Evolutionary conservation across 1,140 invertebrate genomes (phyloP).

Genomic region (Cepaea nemoralis): DNA sequence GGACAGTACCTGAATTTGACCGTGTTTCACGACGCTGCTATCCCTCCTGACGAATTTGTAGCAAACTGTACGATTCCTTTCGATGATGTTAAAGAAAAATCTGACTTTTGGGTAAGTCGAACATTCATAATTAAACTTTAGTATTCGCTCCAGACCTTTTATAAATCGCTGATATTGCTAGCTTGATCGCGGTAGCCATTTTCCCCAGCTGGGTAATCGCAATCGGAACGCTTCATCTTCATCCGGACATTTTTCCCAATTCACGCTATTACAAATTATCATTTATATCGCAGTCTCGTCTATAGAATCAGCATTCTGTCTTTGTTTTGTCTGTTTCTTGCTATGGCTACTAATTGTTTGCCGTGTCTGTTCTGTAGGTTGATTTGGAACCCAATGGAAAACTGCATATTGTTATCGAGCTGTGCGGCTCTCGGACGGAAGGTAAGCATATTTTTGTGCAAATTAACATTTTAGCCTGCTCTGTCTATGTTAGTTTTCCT

Average conservation of each 20-base stretch:
- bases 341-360: background rate
- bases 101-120: constrained; percentile 91
- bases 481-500: no score
- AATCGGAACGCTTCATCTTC: constrained; percentile 35
- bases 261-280: background rate
- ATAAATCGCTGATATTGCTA: background rate
- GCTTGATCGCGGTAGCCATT: constrained; percentile 34
- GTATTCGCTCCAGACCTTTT: background rate
- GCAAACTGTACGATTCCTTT: constrained; percentile 96
- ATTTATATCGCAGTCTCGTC: background rate
- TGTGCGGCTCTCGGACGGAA: constrained; percentile 73
- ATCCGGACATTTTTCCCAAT: constrained; percentile 40
- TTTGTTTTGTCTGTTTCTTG: no score
- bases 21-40: constrained; percentile 98
- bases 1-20: constrained; percentile 92
- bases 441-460: constrained; percentile 52
- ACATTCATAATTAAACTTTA: background rate
- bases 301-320: no score
- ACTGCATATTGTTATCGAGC: constrained; percentile 92
- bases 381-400: constrained; percentile 96
- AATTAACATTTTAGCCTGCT: no score
- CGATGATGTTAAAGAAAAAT: constrained; percentile 84
- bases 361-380: constrained; percentile 77
- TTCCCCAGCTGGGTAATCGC: constrained; percentile 21
- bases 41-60: constrained; percentile 96